These are phyloP conservation scores for Heliothis peltigera DNA, from an alignment of 2,888 invertebrate species.

Conservation along the genomic window DNA sequence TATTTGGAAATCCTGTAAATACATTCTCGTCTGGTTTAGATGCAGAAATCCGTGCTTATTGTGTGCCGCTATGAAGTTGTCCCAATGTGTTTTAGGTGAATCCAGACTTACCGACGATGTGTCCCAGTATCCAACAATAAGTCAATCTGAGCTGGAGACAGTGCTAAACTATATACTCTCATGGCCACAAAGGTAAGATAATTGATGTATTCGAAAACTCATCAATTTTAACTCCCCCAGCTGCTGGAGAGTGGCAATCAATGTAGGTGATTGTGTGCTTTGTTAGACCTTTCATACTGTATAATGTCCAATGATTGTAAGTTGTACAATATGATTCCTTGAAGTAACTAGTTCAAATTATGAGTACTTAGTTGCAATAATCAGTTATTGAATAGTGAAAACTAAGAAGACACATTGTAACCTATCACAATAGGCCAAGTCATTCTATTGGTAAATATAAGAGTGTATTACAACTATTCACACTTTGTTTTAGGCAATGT, in stretches of 20 bases:
- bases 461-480: slow-evolving; percentile 29
- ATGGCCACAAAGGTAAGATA: slow-evolving; percentile 95
- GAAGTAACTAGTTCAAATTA: slow-evolving; percentile 4
- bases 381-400: slow-evolving; percentile 22
- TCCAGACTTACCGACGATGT: slow-evolving; percentile 94
- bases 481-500: slow-evolving; percentile 93
- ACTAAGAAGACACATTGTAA: slow-evolving; percentile 37
- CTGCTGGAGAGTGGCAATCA: slow-evolving; percentile 24
- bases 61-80: slow-evolving; percentile 34
- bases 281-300: slow-evolving; percentile 42
- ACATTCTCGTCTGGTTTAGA: slow-evolving; percentile 11
- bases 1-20: slow-evolving; percentile 51
- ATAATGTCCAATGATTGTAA: slow-evolving; percentile 18
- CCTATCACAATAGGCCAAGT: slow-evolving; percentile 32
- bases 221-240: slow-evolving; percentile 25
- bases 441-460: slow-evolving; percentile 26
- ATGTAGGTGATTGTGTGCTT: slow-evolving; percentile 50
- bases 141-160: slow-evolving; percentile 95
- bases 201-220: slow-evolving; percentile 14
- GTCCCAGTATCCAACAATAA: slow-evolving; percentile 93
- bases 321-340: slow-evolving; percentile 5
- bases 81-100: slow-evolving; percentile 91
- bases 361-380: slow-evolving; percentile 6
- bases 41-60: slow-evolving; percentile 25
- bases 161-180: slow-evolving; percentile 96